Conservation (phyloP, 2,888 invertebrate species). For the Ochropleura leucogaster region DNA sequence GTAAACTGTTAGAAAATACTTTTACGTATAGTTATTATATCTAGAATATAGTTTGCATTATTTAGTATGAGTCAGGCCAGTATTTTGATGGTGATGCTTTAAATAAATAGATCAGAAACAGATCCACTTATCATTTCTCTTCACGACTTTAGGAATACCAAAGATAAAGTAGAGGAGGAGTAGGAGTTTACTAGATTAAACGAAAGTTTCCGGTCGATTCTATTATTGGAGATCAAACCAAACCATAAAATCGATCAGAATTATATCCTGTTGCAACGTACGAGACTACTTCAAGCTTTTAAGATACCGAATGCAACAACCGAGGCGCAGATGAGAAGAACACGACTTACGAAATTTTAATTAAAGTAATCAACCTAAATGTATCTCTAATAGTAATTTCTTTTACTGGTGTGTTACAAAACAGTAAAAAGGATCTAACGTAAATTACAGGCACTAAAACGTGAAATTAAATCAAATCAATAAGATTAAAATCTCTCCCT, state of each 20-base stretch:
- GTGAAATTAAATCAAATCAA: conserved; percentile 8
- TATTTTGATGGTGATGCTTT: conserved; percentile 23
- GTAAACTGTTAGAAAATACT: conserved; percentile 48
- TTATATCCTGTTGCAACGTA: conserved; percentile 12
- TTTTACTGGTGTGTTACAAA: not conserved
- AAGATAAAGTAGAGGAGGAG: not conserved
- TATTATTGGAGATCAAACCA: conserved; percentile 22
- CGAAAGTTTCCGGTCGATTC: not conserved
- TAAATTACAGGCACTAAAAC: conserved; percentile 19
- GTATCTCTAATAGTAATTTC: not conserved
- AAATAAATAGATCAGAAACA: conserved; percentile 14
- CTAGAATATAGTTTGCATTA: conserved; percentile 30
- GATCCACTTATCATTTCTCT: conserved; percentile 6
- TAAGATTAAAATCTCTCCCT: conserved; percentile 14
- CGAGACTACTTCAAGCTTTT: conserved; percentile 6
- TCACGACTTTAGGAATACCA: not conserved
- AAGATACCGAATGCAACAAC: conserved; percentile 7
- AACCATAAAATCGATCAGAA: conserved; percentile 1
- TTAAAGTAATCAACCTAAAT: conserved; percentile 8
- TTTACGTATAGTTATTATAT: no score
- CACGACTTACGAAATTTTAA: conserved; percentile 1
- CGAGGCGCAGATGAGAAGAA: not conserved
- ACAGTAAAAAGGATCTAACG: conserved; percentile 6
- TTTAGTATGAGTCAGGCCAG: conserved; percentile 53
- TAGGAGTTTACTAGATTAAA: not conserved